phyloP scores from a whole-genome alignment of 2,888 invertebrate species.

The Brachyopa scutellaris region DNA sequence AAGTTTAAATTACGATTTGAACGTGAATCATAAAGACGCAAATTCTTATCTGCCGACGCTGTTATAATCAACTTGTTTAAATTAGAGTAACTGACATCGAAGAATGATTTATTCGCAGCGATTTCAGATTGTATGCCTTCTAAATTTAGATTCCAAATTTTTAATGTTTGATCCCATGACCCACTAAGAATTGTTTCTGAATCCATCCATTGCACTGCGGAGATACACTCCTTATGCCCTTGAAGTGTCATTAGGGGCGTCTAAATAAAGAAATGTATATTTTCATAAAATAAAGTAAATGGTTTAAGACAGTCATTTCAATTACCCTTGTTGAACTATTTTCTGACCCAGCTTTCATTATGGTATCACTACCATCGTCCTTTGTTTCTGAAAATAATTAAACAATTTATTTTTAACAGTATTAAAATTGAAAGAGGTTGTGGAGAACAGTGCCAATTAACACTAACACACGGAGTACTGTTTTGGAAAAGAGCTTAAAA shows the following conservation, averaged over 20 bases:
- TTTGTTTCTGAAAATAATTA: constrained; percentile 79
- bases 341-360: constrained; percentile 85
- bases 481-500: too few relatives aligned
- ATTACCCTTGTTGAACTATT: constrained; percentile 84
- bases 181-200: constrained; percentile 90
- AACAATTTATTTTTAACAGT: neutral
- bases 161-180: constrained; percentile 98
- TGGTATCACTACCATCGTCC: constrained; percentile 84
- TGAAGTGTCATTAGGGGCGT: constrained; percentile 93
- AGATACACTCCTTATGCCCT: constrained; percentile 96
- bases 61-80: constrained; percentile 89
- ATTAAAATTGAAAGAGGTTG: neutral
- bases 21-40: constrained; percentile 95
- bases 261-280: constrained; percentile 80
- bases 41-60: constrained; percentile 94
- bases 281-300: neutral
- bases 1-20: constrained; percentile 86
- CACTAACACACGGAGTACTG: too few relatives aligned
- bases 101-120: constrained; percentile 94
- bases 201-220: constrained; percentile 92
- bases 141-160: constrained; percentile 95
- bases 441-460: neutral
- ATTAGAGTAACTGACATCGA: constrained; percentile 92
- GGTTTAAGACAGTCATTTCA: neutral
- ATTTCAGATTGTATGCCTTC: constrained; percentile 92